Evolutionary conservation across 2,797 vertebrate genomes (phyloP).

Genomic region (Emydoidea blandingii): DNA sequence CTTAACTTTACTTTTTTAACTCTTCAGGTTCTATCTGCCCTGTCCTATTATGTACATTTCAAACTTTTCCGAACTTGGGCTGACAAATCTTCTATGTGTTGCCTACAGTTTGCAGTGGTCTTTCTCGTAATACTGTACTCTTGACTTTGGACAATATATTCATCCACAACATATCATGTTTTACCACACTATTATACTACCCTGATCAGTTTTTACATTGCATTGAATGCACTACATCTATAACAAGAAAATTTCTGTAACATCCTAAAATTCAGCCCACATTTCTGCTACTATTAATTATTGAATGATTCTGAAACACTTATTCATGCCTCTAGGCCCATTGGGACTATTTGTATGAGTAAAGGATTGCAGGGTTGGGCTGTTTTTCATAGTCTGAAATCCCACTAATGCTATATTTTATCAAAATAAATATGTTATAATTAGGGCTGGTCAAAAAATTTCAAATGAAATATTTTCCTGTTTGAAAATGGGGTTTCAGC

Average conservation of each 20-base stretch:
- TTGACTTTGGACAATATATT: not conserved
- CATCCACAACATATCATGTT: not conserved
- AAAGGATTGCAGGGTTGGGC: not conserved
- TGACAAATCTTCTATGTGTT: not conserved
- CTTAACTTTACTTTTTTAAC: not conserved
- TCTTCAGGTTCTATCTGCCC: not conserved
- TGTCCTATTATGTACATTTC: not conserved
- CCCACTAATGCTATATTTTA: not conserved
- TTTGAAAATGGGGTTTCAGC: constrained; percentile 1
- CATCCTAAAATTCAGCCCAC: not conserved
- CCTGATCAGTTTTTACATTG: not conserved
- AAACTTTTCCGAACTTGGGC: not conserved
- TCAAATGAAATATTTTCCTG: not conserved
- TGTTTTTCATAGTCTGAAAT: not conserved
- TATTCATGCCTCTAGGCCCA: not conserved
- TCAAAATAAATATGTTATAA: not conserved
- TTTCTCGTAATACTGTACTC: not conserved
- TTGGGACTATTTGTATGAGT: not conserved
- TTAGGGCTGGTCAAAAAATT: not conserved
- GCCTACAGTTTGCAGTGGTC: not conserved
- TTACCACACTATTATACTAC: not conserved
- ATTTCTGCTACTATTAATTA: not conserved
- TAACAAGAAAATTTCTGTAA: not conserved
- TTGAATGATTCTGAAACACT: not conserved
- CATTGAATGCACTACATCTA: not conserved